These are phyloP conservation scores for Bombus pascuorum DNA, from an alignment of 1,140 invertebrate genomes.

Conservation along the genomic window DNA sequence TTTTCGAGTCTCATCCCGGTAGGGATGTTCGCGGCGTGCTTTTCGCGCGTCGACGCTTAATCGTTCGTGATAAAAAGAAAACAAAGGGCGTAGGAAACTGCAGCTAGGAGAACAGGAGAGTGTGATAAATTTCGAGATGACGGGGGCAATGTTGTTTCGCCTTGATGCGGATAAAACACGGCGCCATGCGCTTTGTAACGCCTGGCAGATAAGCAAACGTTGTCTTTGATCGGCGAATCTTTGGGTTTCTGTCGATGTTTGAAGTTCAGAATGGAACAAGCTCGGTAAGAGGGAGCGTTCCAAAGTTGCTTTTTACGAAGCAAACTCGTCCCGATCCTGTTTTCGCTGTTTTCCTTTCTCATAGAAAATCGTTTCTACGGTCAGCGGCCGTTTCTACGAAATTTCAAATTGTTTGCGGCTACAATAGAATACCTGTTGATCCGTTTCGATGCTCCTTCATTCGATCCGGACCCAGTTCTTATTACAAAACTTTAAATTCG, in stretches of 20 bases:
- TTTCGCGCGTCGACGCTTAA: not conserved
- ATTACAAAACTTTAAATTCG: not conserved
- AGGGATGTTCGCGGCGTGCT: too few relatives aligned
- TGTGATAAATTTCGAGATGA: not conserved
- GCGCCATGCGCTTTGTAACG: not conserved
- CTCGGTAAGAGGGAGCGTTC: not conserved
- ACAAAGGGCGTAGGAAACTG: too few relatives aligned
- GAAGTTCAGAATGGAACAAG: too few relatives aligned
- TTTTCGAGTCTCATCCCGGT: not conserved
- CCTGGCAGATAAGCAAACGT: not conserved
- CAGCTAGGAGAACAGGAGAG: too few relatives aligned
- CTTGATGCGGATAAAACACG: too few relatives aligned
- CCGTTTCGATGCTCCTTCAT: not conserved
- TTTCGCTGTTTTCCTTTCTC: not conserved
- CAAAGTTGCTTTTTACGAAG: not conserved
- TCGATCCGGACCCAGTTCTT: not conserved
- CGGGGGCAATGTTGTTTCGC: not conserved
- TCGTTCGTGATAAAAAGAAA: not conserved
- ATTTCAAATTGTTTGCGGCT: not conserved
- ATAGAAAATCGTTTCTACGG: not conserved
- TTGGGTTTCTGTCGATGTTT: not conserved
- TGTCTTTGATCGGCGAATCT: not conserved
- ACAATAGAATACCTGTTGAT: conserved; percentile 19
- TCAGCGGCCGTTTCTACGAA: not conserved
- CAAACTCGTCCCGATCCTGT: not conserved